These are phyloP conservation scores for Danaus chrysippus DNA, from an alignment of 2,888 invertebrate species.

Conservation along the genomic window DNA sequence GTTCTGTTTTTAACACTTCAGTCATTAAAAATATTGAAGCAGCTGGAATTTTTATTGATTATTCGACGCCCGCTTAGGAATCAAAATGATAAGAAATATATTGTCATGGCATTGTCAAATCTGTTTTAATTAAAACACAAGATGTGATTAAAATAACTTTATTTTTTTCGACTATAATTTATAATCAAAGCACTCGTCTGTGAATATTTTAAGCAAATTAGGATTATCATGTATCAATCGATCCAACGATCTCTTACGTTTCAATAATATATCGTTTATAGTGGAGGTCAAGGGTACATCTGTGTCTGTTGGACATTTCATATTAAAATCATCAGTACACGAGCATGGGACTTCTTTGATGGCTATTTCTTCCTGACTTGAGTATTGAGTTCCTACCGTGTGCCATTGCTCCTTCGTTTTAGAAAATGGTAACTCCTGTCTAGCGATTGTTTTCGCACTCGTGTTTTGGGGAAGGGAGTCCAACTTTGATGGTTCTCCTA, in stretches of 20 bases:
- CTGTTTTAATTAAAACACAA: too few species aligned
- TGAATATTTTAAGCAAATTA: constrained; percentile 59
- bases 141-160: too few species aligned
- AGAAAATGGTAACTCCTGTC: constrained; percentile 51
- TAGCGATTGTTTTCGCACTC: constrained; percentile 44
- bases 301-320: too few species aligned
- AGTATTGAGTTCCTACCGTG: constrained; percentile 59
- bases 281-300: too few species aligned
- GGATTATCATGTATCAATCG: constrained; percentile 51
- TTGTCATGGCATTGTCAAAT: too few species aligned
- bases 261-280: constrained; percentile 36
- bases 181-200: constrained; percentile 61
- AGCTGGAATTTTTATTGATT: too few species aligned
- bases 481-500: constrained; percentile 36
- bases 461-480: constrained; percentile 39
- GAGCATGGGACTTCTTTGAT: constrained; percentile 41
- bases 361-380: constrained; percentile 54
- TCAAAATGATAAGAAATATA: too few species aligned
- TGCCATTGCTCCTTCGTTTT: constrained; percentile 50
- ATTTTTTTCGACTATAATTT: constrained; percentile 31
- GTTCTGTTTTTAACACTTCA: too few species aligned
- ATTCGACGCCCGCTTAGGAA: too few species aligned
- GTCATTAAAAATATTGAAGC: too few species aligned
- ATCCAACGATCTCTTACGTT: constrained; percentile 51
- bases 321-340: constrained; percentile 38